phyloP scores from a whole-genome alignment of 2,888 invertebrate species.

The Corythucha ciliata region DNA sequence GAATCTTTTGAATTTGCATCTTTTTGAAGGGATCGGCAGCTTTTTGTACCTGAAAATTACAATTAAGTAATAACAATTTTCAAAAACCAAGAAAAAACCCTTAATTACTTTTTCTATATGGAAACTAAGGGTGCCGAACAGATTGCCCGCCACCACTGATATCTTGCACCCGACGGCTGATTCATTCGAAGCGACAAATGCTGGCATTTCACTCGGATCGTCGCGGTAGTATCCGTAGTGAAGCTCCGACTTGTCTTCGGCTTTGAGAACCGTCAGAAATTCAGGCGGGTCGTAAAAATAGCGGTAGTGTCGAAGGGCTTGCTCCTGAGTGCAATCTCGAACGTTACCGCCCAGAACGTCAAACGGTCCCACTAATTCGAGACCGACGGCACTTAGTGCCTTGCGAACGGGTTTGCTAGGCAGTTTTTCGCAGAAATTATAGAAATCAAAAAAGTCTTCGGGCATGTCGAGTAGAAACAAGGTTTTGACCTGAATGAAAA shows the following conservation, averaged over 20 bases:
- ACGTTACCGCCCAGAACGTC: constrained; percentile 65
- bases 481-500: no score
- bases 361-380: constrained; percentile 77
- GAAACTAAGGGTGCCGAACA: constrained; percentile 69
- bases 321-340: constrained; percentile 43
- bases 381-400: constrained; percentile 56
- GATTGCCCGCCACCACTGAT: constrained; percentile 61
- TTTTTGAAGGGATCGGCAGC: constrained; percentile 54
- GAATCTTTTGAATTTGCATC: constrained; percentile 49
- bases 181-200: constrained; percentile 68
- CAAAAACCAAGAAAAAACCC: no score
- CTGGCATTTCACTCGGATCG: constrained; percentile 60
- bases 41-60: no score
- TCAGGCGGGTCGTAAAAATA: constrained; percentile 93
- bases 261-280: constrained; percentile 66
- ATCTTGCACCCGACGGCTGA: constrained; percentile 59
- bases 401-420: constrained; percentile 30
- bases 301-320: constrained; percentile 68
- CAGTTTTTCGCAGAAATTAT: constrained; percentile 55
- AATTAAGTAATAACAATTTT: no score
- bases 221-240: constrained; percentile 90
- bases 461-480: constrained; percentile 82
- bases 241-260: constrained; percentile 57
- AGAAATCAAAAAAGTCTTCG: constrained; percentile 77
- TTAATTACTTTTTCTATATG: constrained; percentile 51